A percentile compares a stretch with the other conserved stretches of the same genome.
phyloP scores from a whole-genome alignment of 2,797 vertebrate species.

The Nannoperca obscura region DNA sequence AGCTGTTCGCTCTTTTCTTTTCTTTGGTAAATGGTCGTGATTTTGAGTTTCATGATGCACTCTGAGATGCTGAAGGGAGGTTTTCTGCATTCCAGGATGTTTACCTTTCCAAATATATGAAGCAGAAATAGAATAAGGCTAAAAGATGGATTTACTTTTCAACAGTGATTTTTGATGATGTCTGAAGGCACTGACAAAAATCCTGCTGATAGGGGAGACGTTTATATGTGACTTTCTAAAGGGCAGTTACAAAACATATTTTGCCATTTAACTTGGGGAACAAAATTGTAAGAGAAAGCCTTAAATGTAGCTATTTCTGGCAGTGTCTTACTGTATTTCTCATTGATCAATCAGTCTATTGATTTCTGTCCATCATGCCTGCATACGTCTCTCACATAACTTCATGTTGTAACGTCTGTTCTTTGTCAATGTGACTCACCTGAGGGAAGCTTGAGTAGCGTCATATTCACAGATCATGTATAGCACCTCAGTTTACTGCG shows the following conservation, averaged over 20 bases:
- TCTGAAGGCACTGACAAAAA: neutral
- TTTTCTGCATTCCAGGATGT: too few relatives aligned
- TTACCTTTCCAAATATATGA: too few relatives aligned
- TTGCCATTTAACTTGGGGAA: neutral
- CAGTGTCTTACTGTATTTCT: neutral
- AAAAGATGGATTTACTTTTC: neutral
- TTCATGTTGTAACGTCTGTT: neutral
- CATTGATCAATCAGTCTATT: neutral
- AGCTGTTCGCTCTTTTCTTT: neutral
- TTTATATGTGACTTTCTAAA: neutral
- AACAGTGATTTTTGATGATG: neutral
- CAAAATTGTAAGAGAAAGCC: neutral
- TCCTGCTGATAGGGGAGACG: neutral
- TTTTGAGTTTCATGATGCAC: neutral
- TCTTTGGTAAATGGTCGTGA: neutral
- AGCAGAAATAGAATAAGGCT: too few relatives aligned
- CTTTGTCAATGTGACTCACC: conserved; percentile 6
- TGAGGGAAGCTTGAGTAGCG: neutral
- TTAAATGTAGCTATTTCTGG: neutral
- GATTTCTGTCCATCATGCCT: neutral
- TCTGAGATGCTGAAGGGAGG: neutral
- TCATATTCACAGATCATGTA: conserved; percentile 11
- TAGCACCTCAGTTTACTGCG: neutral
- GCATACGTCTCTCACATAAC: neutral
- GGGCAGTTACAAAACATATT: neutral